Conservation (phyloP, 2,113 vertebrate species). For the Dermatemys mawii region DNA sequence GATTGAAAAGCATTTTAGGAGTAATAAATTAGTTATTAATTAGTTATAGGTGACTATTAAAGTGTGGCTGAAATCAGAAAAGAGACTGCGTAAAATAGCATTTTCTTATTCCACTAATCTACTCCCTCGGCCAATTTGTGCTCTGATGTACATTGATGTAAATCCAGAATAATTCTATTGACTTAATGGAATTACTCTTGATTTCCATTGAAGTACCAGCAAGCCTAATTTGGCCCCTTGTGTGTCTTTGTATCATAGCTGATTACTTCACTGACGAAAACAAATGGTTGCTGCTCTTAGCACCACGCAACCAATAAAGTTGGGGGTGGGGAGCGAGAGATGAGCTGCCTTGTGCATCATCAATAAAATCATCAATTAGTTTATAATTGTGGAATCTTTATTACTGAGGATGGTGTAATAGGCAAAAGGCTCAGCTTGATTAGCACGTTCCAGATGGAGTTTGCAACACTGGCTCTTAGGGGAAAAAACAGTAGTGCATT, state of each 20-base stretch:
- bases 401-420: constrained; percentile 54
- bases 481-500: background rate
- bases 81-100: constrained; percentile 41
- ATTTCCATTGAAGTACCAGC: background rate
- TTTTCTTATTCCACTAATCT: constrained; percentile 35
- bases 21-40: constrained; percentile 47
- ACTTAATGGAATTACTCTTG: background rate
- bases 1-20: constrained; percentile 41
- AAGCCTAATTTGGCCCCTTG: background rate
- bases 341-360: constrained; percentile 27
- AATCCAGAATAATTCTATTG: constrained; percentile 39
- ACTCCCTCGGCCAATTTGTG: constrained; percentile 42
- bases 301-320: background rate
- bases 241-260: background rate
- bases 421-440: constrained; percentile 27
- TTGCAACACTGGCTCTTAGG: background rate
- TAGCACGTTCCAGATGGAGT: constrained; percentile 45
- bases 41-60: constrained; percentile 62
- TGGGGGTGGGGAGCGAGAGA: background rate
- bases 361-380: constrained; percentile 58
- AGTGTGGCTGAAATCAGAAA: constrained; percentile 31
- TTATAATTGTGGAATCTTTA: constrained; percentile 56
- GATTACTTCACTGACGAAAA: background rate
- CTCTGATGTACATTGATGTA: constrained; percentile 5
- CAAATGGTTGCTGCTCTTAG: background rate